These are phyloP conservation scores for Natrix natrix DNA, from an alignment of 2,797 vertebrate genomes.

Conservation along the genomic window DNA sequence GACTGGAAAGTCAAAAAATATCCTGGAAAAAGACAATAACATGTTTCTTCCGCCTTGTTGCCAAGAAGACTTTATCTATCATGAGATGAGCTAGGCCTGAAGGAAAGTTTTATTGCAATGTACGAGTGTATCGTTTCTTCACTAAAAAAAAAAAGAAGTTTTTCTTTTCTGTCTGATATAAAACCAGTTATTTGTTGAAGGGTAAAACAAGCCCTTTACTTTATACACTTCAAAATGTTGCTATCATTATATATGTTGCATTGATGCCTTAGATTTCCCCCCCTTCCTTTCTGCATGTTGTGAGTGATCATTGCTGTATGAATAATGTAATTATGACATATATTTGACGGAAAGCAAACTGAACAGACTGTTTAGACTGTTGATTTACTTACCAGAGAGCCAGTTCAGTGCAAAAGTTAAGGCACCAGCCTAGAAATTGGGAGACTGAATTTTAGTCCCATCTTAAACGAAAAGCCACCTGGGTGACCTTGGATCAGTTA, in stretches of 20 bases:
- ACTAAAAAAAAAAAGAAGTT: background rate
- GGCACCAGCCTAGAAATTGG: background rate
- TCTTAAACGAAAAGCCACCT: background rate
- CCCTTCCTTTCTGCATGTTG: background rate
- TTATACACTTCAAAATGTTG: background rate
- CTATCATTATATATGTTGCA: background rate
- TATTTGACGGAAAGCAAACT: background rate
- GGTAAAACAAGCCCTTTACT: background rate
- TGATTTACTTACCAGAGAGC: background rate
- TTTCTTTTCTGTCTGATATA: background rate
- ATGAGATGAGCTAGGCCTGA: background rate
- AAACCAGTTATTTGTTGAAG: background rate
- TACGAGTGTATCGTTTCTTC: background rate
- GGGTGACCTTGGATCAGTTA: background rate
- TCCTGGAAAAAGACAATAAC: background rate
- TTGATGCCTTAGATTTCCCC: background rate
- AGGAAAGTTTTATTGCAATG: background rate
- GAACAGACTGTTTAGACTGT: background rate
- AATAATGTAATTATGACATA: background rate
- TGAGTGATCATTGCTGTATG: background rate
- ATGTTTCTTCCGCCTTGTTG: background rate
- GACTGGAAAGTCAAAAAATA: background rate
- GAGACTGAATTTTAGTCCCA: background rate
- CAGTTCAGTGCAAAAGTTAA: background rate
- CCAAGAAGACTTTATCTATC: background rate